A percentile compares a stretch with the other conserved stretches of the same genome.
These are phyloP conservation scores for Lottia gigantea DNA, from an alignment of 2,888 invertebrate species.

Conservation along the genomic window DNA sequence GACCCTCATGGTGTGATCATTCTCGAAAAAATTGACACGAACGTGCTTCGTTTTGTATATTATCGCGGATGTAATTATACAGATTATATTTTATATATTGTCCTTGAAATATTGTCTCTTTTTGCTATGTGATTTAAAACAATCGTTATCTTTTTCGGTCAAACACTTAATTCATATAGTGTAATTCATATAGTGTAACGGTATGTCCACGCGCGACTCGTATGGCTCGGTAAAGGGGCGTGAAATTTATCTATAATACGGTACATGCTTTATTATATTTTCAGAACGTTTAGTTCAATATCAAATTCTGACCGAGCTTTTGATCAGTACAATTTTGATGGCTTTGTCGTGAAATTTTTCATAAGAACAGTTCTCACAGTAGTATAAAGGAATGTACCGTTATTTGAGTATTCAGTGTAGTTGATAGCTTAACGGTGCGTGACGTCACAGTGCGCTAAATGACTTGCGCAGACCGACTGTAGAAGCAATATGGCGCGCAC, in stretches of 20 bases:
- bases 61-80: not conserved
- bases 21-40: not conserved
- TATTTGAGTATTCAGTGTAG: not conserved
- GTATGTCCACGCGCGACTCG: not conserved
- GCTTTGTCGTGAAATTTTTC: too few species aligned
- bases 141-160: constrained; percentile 4
- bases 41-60: not conserved
- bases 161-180: not conserved
- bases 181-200: not conserved
- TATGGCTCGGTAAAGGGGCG: not conserved
- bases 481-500: constrained; percentile 34
- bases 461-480: constrained; percentile 30
- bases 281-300: too few species aligned
- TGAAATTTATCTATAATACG: too few species aligned
- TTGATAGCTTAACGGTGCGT: constrained; percentile 20
- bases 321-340: too few species aligned
- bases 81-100: not conserved
- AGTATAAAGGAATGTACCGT: too few species aligned
- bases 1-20: too few species aligned
- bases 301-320: too few species aligned
- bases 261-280: too few species aligned
- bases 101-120: not conserved
- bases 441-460: constrained; percentile 37
- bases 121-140: not conserved
- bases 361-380: too few species aligned